These are phyloP conservation scores for Portevinia maculata DNA, from an alignment of 2,888 invertebrate genomes.

Conservation along the genomic window DNA sequence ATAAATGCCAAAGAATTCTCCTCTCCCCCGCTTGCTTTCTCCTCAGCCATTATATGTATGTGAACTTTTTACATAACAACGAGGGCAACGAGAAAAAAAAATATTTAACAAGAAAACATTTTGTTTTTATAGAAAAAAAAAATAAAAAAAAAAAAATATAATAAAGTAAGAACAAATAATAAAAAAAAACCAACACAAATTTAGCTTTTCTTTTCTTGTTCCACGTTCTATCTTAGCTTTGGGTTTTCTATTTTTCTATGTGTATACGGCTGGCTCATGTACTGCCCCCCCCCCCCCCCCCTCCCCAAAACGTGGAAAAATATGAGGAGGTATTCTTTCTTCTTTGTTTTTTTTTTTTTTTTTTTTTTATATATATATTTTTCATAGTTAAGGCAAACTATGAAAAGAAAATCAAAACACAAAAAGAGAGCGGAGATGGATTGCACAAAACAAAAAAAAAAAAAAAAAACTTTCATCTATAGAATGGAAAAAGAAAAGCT, in stretches of 20 bases:
- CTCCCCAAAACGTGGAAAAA: constrained; percentile 1
- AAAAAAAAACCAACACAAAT: constrained; percentile 33
- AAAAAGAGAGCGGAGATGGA: constrained; percentile 35
- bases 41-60: neutral
- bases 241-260: constrained; percentile 11
- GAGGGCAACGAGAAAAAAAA: constrained; percentile 36
- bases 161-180: constrained; percentile 28
- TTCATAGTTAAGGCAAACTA: constrained; percentile 52
- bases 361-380: constrained; percentile 7
- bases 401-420: constrained; percentile 59
- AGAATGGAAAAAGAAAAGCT: constrained; percentile 69
- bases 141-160: constrained; percentile 20
- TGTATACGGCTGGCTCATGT: constrained; percentile 9
- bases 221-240: constrained; percentile 15
- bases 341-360: constrained; percentile 3
- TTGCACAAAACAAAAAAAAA: constrained; percentile 13
- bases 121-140: neutral
- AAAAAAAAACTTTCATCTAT: constrained; percentile 48
- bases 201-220: constrained; percentile 49
- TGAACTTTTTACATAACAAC: constrained; percentile 40
- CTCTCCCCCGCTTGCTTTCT: neutral
- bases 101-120: constrained; percentile 10
- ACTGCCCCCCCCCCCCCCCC: neutral
- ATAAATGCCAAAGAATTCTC: constrained; percentile 51
- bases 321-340: constrained; percentile 55